Conservation (phyloP, 2,888 invertebrate species). For the Bombylius discolor region DNA sequence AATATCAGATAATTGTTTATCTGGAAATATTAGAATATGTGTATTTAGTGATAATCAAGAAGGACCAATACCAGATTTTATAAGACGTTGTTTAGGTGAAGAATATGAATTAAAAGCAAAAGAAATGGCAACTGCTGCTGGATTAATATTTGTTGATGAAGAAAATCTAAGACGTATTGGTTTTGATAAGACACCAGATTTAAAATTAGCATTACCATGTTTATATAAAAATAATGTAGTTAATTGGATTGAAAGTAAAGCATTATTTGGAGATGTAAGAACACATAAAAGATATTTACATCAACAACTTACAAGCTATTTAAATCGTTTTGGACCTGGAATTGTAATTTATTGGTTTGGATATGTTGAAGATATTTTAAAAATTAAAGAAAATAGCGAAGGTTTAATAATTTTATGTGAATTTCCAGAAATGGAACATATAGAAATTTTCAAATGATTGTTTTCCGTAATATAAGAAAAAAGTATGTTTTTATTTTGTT, state of each 20-base stretch:
- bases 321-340: constrained; percentile 89
- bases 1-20: constrained; percentile 25
- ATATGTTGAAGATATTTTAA: constrained; percentile 49
- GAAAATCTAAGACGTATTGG: constrained; percentile 65
- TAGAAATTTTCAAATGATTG: constrained; percentile 26
- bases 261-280: constrained; percentile 78
- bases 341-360: constrained; percentile 95
- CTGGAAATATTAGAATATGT: constrained; percentile 43
- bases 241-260: constrained; percentile 95
- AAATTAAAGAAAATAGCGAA: constrained; percentile 46
- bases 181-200: constrained; percentile 91
- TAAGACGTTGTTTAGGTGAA: constrained; percentile 65
- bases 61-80: constrained; percentile 66
- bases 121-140: constrained; percentile 41
- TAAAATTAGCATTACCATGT: constrained; percentile 79
- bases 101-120: constrained; percentile 63
- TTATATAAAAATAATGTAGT: constrained; percentile 72
- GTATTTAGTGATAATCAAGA: constrained; percentile 71
- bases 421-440: constrained; percentile 41
- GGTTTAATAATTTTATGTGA: constrained; percentile 43
- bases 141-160: constrained; percentile 59
- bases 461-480: too few relatives aligned
- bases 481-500: too few relatives aligned
- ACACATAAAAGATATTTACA: constrained; percentile 68
- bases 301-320: constrained; percentile 78